Conservation (phyloP, 2,113 vertebrate genomes). For the Corythornis vintsioides region DNA sequence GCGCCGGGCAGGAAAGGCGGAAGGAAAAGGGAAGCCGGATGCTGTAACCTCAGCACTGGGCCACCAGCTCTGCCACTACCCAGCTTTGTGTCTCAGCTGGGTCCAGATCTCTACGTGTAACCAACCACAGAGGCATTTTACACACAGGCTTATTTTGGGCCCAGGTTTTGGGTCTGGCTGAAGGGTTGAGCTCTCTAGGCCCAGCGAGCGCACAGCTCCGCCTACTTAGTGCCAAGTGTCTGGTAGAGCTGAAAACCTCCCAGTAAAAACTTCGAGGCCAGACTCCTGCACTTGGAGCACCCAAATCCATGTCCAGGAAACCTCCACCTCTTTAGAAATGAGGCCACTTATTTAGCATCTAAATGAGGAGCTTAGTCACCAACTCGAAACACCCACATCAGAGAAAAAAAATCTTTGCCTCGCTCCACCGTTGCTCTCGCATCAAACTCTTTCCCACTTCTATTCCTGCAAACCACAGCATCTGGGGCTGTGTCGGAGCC, state of each 20-base stretch:
- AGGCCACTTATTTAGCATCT: constrained; percentile 61
- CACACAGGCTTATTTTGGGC: not conserved
- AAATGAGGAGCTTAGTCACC: constrained; percentile 61
- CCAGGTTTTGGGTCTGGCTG: not conserved
- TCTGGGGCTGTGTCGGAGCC: constrained; percentile 63
- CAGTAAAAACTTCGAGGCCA: not conserved
- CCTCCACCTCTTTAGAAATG: constrained; percentile 49
- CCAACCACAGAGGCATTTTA: not conserved
- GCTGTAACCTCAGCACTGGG: not conserved
- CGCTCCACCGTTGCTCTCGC: constrained; percentile 34
- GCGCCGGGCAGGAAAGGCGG: not conserved
- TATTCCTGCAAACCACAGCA: constrained; percentile 66
- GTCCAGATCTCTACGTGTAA: not conserved
- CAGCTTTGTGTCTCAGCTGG: not conserved
- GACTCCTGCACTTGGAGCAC: not conserved
- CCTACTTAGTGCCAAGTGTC: not conserved
- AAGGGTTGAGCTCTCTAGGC: not conserved
- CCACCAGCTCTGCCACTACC: not conserved
- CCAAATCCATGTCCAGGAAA: constrained; percentile 24
- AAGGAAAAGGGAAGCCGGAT: not conserved
- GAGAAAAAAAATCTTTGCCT: constrained; percentile 43
- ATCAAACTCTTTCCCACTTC: constrained; percentile 61
- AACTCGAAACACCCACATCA: constrained; percentile 57
- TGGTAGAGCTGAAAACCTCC: not conserved
- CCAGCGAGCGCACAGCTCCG: not conserved